phyloP scores from a whole-genome alignment of 2,113 vertebrate species.

The Ciconia maguari region DNA sequence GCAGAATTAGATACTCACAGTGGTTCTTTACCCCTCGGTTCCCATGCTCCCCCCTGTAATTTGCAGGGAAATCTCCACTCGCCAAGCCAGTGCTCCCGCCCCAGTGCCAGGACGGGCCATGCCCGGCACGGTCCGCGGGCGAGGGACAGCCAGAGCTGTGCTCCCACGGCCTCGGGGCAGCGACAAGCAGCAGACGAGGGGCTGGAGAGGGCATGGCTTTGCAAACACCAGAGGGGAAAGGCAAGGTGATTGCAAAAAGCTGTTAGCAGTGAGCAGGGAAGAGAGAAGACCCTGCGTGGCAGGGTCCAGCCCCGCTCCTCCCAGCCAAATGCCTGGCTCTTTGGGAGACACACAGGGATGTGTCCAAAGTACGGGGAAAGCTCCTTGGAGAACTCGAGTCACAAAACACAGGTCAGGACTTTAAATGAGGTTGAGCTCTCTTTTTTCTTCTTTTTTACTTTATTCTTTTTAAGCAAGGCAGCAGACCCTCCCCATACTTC shows the following conservation, averaged over 20 bases:
- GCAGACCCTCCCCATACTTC: not conserved
- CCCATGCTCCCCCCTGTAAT: not conserved
- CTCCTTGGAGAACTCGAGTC: not conserved
- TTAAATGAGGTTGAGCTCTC: not conserved
- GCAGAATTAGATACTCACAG: not conserved
- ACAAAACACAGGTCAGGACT: not conserved
- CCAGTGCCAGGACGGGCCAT: not conserved
- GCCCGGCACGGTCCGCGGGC: not conserved
- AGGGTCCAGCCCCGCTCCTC: not conserved
- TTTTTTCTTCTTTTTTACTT: not conserved
- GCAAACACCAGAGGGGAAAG: not conserved
- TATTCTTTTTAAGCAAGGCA: not conserved
- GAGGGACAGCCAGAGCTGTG: rapidly evolving
- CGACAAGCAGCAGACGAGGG: not conserved
- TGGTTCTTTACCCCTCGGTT: rapidly evolving
- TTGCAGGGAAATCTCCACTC: not conserved
- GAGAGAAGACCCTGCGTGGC: not conserved
- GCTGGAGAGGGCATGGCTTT: not conserved
- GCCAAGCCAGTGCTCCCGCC: not conserved
- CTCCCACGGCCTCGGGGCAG: not conserved
- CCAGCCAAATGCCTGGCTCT: not conserved
- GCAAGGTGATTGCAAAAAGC: not conserved
- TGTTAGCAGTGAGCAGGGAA: not conserved
- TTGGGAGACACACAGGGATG: not conserved
- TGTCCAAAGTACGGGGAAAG: not conserved